phyloP scores from a whole-genome alignment of 2,113 vertebrate genomes.

The Xiphophorus maculatus region DNA sequence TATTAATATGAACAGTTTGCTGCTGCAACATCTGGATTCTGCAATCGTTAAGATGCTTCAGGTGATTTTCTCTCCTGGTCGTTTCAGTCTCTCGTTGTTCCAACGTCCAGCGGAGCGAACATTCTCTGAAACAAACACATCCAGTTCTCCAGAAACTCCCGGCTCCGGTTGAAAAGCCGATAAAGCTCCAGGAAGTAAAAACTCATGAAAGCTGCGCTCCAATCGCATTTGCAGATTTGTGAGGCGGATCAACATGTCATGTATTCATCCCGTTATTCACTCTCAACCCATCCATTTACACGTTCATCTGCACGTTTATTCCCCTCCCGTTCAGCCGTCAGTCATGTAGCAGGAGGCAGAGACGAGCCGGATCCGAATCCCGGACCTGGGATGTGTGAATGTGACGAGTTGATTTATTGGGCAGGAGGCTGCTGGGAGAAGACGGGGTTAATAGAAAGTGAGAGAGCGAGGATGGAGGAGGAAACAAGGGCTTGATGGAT shows the following conservation, averaged over 20 bases:
- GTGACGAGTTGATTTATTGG: constrained; percentile 47
- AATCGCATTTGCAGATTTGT: constrained; percentile 46
- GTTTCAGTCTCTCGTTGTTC: not conserved
- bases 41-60: too few relatives aligned
- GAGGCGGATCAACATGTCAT: constrained; percentile 48
- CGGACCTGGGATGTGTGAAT: constrained; percentile 26
- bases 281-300: constrained; percentile 16
- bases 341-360: constrained; percentile 48
- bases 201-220: constrained; percentile 30
- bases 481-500: constrained; percentile 1
- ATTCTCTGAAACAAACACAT: not conserved
- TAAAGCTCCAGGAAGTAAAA: constrained; percentile 20
- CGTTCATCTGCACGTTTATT: constrained; percentile 32
- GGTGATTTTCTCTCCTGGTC: not conserved
- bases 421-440: constrained; percentile 15
- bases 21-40: too few relatives aligned
- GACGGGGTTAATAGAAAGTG: constrained; percentile 43
- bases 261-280: constrained; percentile 33
- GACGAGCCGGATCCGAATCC: constrained; percentile 47
- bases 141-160: not conserved
- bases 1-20: too few relatives aligned
- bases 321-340: constrained; percentile 51
- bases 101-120: not conserved
- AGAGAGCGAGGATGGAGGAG: constrained; percentile 3
- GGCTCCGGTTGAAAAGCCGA: not conserved